phyloP scores from a whole-genome alignment of 2,797 vertebrate species.

The Paratrypauchen microcephalus region DNA sequence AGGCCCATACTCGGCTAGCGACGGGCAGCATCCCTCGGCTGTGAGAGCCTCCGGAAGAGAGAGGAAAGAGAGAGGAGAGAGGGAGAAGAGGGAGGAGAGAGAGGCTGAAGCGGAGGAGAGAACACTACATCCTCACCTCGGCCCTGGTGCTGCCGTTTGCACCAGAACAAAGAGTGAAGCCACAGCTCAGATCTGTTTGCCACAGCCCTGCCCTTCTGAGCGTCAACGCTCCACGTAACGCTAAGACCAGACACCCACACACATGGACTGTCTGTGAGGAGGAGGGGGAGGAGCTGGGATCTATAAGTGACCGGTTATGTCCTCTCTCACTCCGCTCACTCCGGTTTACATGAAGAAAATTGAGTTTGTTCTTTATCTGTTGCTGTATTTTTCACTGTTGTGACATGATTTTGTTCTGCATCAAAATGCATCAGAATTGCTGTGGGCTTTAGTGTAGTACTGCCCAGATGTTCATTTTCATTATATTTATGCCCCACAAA shows the following conservation, averaged over 20 bases:
- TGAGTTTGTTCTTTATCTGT: background rate
- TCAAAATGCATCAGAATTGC: background rate
- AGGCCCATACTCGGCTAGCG: conserved; percentile 75
- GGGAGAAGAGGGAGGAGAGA: conserved; percentile 13
- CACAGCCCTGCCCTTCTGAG: conserved; percentile 28
- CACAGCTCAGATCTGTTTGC: conserved; percentile 49
- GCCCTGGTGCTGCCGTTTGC: conserved; percentile 49
- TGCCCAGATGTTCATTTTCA: background rate
- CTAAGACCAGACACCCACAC: conserved; percentile 32
- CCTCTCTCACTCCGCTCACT: conserved; percentile 23
- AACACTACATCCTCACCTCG: conserved; percentile 70
- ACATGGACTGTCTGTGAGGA: conserved; percentile 6
- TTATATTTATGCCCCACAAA: background rate
- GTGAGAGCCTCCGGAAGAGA: conserved; percentile 28
- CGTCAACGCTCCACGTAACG: conserved; percentile 45
- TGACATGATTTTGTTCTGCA: background rate
- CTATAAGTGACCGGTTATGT: conserved; percentile 44
- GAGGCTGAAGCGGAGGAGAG: conserved; percentile 27
- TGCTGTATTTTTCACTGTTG: background rate
- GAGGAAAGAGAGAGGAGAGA: background rate
- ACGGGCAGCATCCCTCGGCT: conserved; percentile 71
- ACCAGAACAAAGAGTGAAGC: conserved; percentile 69
- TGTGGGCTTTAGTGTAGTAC: background rate
- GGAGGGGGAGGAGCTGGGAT: conserved; percentile 41
- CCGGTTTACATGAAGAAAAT: conserved; percentile 9